A percentile compares a stretch with the other conserved stretches of the same genome.
Conservation (phyloP, 2,888 invertebrate genomes). For the Vannuccia rotundouncinata region DNA sequence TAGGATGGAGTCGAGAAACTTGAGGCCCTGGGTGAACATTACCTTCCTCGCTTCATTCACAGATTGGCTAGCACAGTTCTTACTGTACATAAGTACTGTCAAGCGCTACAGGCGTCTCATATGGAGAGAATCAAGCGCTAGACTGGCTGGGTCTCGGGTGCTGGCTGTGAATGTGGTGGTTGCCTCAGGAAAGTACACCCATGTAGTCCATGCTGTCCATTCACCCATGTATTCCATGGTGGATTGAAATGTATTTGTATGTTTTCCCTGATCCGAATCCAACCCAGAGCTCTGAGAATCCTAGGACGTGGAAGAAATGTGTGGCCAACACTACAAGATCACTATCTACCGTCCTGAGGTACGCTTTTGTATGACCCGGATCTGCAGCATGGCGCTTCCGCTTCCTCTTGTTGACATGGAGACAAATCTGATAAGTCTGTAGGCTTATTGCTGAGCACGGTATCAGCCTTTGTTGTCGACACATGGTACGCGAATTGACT, state of each 20-base stretch:
- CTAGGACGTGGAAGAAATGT: constrained; percentile 13
- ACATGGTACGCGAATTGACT: constrained; percentile 9
- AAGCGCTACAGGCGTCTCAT: background rate
- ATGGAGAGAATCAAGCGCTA: background rate
- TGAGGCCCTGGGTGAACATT: background rate
- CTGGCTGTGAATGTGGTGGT: too few relatives aligned
- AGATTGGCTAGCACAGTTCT: background rate
- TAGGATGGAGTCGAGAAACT: constrained; percentile 2
- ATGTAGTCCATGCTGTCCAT: too few relatives aligned
- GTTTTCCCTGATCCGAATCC: background rate
- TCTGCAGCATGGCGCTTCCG: constrained; percentile 15
- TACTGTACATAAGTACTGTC: background rate
- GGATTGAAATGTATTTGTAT: too few relatives aligned
- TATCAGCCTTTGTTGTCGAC: background rate
- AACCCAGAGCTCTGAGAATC: background rate
- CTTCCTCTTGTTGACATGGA: constrained; percentile 20
- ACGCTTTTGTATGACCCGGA: constrained; percentile 15
- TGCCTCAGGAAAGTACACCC: too few relatives aligned
- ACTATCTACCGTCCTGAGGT: constrained; percentile 25
- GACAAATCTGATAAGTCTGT: background rate
- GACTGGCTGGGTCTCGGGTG: too few relatives aligned
- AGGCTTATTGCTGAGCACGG: background rate
- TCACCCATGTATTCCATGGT: too few relatives aligned
- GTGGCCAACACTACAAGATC: constrained; percentile 27
- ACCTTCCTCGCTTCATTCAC: background rate